A percentile compares a stretch with the other conserved stretches of the same genome.
These are phyloP conservation scores for Thamnaconus septentrionalis DNA, from an alignment of 2,113 vertebrate species.

Conservation along the genomic window DNA sequence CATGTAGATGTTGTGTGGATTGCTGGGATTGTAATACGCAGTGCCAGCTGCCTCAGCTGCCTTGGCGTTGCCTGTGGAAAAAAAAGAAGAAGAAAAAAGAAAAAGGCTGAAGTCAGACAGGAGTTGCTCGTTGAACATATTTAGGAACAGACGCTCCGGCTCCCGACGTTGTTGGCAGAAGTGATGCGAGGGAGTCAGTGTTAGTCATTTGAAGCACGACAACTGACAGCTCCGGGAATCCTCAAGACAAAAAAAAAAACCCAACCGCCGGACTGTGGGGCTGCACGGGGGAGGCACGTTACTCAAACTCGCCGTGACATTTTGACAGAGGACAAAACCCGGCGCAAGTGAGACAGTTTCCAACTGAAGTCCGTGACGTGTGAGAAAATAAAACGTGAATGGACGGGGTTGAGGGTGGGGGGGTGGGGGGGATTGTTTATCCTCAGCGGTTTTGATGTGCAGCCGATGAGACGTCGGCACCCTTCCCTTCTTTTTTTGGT, in stretches of 20 bases:
- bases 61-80: constrained; percentile 75
- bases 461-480: constrained; percentile 43
- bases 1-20: constrained; percentile 91
- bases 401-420: not conserved
- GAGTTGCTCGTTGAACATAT: constrained; percentile 8
- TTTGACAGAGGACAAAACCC: not conserved
- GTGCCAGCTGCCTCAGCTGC: constrained; percentile 85
- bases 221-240: constrained; percentile 33
- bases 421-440: constrained; percentile 26
- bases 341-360: not conserved
- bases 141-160: constrained; percentile 29
- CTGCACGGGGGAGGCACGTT: not conserved
- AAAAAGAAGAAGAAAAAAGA: constrained; percentile 20
- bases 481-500: constrained; percentile 24
- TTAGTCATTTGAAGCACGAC: constrained; percentile 25
- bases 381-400: not conserved
- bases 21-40: constrained; percentile 87
- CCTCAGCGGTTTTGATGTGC: constrained; percentile 36
- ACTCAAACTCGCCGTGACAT: constrained; percentile 3
- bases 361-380: constrained; percentile 12
- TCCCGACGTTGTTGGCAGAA: constrained; percentile 7
- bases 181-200: constrained; percentile 12
- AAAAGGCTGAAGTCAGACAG: not conserved
- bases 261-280: constrained; percentile 11
- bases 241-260: constrained; percentile 8